phyloP scores from a whole-genome alignment of 2,888 invertebrate genomes.

The Aelia acuminata region DNA sequence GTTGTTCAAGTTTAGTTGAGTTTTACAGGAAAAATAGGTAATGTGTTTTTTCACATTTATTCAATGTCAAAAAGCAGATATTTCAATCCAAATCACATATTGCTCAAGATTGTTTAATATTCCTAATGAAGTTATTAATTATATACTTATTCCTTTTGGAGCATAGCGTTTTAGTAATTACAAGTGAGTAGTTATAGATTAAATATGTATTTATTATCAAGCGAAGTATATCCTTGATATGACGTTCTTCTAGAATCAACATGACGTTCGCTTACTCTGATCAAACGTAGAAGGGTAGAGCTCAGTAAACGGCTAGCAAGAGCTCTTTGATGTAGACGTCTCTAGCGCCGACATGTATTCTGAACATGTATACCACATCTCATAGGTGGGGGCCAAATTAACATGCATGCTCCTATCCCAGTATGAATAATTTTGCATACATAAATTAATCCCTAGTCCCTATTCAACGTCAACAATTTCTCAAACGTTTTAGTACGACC shows the following conservation, averaged over 20 bases:
- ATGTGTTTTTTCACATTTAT: too few species aligned
- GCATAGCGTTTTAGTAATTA: too few species aligned
- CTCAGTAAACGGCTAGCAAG: background rate
- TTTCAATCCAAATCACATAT: too few species aligned
- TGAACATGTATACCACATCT: constrained; percentile 48
- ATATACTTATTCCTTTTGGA: too few species aligned
- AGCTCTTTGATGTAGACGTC: constrained; percentile 36
- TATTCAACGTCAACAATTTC: background rate
- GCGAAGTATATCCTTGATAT: background rate
- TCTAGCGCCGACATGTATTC: background rate
- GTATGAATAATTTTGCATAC: constrained; percentile 59
- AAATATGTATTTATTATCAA: background rate
- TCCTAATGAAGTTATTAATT: too few species aligned
- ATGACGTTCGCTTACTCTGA: background rate
- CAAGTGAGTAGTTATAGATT: background rate
- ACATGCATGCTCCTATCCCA: constrained; percentile 53
- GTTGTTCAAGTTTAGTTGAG: too few species aligned
- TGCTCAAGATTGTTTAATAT: too few species aligned
- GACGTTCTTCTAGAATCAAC: background rate
- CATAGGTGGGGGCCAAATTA: constrained; percentile 45
- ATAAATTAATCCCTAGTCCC: constrained; percentile 52
- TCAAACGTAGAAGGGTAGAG: background rate
- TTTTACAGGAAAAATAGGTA: too few species aligned
- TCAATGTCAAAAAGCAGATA: too few species aligned
- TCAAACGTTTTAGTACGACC: background rate